These are phyloP conservation scores for Clinocottus analis DNA, from an alignment of 2,113 vertebrate genomes.

Conservation along the genomic window DNA sequence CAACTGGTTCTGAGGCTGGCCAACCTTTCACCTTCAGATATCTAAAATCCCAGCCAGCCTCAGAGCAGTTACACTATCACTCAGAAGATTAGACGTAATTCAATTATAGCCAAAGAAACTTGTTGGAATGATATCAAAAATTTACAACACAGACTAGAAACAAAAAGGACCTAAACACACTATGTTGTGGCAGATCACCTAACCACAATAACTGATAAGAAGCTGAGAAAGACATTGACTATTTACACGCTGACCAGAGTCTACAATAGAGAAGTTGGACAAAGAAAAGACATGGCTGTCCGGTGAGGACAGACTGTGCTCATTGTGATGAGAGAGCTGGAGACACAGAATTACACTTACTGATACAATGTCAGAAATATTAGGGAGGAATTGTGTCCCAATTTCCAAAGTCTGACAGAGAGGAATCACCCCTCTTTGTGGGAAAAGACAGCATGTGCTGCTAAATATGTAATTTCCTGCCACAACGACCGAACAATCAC, in stretches of 20 bases:
- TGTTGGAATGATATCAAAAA: background rate
- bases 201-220: background rate
- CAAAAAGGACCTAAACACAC: background rate
- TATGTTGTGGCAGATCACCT: background rate
- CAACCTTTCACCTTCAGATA: background rate
- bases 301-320: background rate
- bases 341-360: background rate
- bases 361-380: background rate
- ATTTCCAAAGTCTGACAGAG: background rate
- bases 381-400: background rate
- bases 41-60: background rate
- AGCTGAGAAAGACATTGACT: background rate
- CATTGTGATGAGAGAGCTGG: background rate
- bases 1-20: no score
- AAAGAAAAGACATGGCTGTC: background rate
- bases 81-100: background rate
- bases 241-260: background rate
- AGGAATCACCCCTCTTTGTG: background rate
- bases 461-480: background rate
- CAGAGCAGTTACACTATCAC: background rate
- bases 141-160: background rate
- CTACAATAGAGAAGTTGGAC: background rate
- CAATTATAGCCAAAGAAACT: background rate
- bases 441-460: background rate
- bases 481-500: background rate